Evolutionary conservation across 37 sponge, comb jelly and placozoan species (phyloP).

Genomic region (Dysidea cf. avara): DNA sequence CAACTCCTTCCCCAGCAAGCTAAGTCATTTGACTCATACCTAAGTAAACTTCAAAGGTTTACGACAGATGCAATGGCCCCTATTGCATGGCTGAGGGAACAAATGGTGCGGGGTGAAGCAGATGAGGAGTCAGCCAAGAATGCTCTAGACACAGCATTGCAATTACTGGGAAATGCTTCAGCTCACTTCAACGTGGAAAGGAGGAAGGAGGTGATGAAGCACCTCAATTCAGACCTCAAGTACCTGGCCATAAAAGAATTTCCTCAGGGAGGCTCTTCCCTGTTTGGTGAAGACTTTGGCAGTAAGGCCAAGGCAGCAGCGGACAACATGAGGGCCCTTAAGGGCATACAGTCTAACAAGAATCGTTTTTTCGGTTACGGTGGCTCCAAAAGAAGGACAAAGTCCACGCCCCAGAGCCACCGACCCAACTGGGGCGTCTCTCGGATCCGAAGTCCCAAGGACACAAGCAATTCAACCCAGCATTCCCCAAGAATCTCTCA

Average conservation of each 20-base stretch:
- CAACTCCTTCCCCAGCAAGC: constrained; percentile 24
- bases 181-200: constrained; percentile 30
- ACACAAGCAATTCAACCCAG: too few species aligned
- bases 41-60: constrained; percentile 20
- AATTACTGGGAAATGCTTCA: constrained; percentile 13
- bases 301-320: too few species aligned
- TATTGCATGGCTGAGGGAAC: not conserved
- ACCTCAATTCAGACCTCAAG: constrained; percentile 19
- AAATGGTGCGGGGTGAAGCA: not conserved
- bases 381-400: constrained; percentile 10
- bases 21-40: constrained; percentile 10
- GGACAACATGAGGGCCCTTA: constrained; percentile 12
- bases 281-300: constrained; percentile 36
- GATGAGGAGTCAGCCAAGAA: not conserved
- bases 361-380: constrained; percentile 22
- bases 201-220: constrained; percentile 18
- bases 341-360: constrained; percentile 8
- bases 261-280: constrained; percentile 7
- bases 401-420: constrained; percentile 35
- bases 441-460: too few species aligned
- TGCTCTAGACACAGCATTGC: not conserved
- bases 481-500: too few species aligned
- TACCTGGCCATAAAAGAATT: constrained; percentile 18
- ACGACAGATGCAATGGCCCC: constrained; percentile 20
- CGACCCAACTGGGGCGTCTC: constrained; percentile 16